Evolutionary conservation across 2,113 vertebrate species (phyloP).

Genomic region (Myxocyprinus asiaticus): DNA sequence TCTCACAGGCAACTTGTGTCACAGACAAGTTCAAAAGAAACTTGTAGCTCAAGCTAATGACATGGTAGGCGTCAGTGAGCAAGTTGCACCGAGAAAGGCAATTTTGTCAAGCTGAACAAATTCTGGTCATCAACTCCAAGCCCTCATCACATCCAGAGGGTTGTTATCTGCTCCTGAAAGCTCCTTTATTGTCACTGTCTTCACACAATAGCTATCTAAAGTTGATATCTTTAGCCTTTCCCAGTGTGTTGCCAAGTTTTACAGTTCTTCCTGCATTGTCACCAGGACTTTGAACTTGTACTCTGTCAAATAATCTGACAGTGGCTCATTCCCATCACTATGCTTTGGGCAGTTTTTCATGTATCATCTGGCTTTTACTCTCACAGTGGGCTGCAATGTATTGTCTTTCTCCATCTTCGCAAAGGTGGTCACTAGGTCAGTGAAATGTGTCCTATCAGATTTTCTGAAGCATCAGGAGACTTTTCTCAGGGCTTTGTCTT

Average conservation of each 20-base stretch:
- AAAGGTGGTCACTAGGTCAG: no score
- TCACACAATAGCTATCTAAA: background rate
- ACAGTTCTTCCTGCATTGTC: background rate
- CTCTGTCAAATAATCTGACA: no score
- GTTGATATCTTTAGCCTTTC: background rate
- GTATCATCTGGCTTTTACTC: slow-evolving; percentile 24
- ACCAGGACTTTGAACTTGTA: background rate
- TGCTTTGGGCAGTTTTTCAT: no score
- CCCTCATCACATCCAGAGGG: background rate
- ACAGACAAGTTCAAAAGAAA: no score
- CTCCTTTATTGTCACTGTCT: slow-evolving; percentile 31
- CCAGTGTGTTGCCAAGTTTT: background rate
- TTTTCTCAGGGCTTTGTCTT: no score
- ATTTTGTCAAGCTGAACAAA: background rate
- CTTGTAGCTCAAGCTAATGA: no score
- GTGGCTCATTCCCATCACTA: no score
- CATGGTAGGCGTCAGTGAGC: no score
- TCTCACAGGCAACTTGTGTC: no score
- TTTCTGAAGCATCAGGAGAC: no score
- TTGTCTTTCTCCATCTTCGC: background rate
- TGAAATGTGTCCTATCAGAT: no score
- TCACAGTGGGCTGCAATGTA: background rate
- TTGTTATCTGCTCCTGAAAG: slow-evolving; percentile 2
- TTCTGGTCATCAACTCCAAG: background rate
- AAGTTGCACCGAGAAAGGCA: no score